A percentile compares a stretch with the other conserved stretches of the same genome.
phyloP scores from a whole-genome alignment of 2,797 vertebrate genomes.

The Austrolebias charrua region DNA sequence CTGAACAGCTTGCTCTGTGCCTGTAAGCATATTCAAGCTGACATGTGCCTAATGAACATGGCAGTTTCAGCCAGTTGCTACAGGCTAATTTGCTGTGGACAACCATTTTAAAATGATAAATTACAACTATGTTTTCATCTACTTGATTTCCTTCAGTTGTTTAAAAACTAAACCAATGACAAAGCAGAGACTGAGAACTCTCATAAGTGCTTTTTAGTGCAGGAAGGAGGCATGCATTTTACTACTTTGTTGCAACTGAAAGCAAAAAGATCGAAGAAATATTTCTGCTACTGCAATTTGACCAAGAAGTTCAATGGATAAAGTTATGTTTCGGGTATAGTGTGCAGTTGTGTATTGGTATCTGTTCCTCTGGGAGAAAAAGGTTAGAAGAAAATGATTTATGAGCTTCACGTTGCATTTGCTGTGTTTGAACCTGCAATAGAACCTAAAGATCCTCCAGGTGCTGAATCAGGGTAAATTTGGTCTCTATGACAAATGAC shows the following conservation, averaged over 20 bases:
- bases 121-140: slow-evolving; percentile 36
- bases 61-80: slow-evolving; percentile 32
- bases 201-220: slow-evolving; percentile 5
- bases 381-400: slow-evolving; percentile 23
- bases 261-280: slow-evolving; percentile 1
- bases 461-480: slow-evolving; percentile 39
- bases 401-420: slow-evolving; percentile 32
- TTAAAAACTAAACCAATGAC: slow-evolving; percentile 16
- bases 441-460: slow-evolving; percentile 19
- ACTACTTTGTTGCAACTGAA: slow-evolving; percentile 4
- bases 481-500: slow-evolving; percentile 37
- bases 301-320: slow-evolving; percentile 6
- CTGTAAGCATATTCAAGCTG: slow-evolving; percentile 2
- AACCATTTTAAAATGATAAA: slow-evolving; percentile 41
- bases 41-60: slow-evolving; percentile 5
- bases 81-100: slow-evolving; percentile 24
- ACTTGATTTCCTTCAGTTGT: slow-evolving; percentile 26
- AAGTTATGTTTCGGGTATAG: background rate
- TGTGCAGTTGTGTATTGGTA: slow-evolving; percentile 25
- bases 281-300: slow-evolving; percentile 19
- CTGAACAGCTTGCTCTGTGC: slow-evolving; percentile 6
- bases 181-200: background rate
- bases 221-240: slow-evolving; percentile 18
- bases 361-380: slow-evolving; percentile 3
- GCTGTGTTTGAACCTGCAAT: slow-evolving; percentile 10